Evolutionary conservation across 2,797 vertebrate species (phyloP).

Genomic region (Pseudochaenichthys georgianus): DNA sequence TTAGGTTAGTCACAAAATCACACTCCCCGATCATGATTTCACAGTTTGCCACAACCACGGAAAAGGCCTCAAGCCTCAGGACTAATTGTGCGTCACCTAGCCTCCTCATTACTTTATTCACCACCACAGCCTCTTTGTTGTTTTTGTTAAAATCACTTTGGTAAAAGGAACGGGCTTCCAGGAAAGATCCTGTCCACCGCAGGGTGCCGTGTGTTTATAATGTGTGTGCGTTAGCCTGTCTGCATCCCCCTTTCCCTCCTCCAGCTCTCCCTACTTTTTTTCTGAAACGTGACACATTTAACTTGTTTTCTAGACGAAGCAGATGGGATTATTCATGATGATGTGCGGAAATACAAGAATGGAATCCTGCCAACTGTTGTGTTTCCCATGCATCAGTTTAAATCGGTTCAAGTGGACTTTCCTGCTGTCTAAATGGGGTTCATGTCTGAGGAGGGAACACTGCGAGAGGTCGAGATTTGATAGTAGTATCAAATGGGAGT

Average conservation of each 20-base stretch:
- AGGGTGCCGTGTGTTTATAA: slow-evolving; percentile 36
- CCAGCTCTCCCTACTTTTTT: slow-evolving; percentile 12
- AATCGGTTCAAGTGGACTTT: slow-evolving; percentile 40
- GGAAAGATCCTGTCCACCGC: slow-evolving; percentile 50
- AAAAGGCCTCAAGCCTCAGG: slow-evolving; percentile 44
- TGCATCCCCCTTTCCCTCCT: slow-evolving; percentile 42
- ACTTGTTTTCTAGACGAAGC: slow-evolving; percentile 43
- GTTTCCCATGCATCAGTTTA: slow-evolving; percentile 30
- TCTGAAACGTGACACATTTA: slow-evolving; percentile 46
- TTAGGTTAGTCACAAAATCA: slow-evolving; percentile 55
- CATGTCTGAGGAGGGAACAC: slow-evolving; percentile 2
- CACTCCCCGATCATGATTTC: slow-evolving; percentile 35
- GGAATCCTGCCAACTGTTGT: slow-evolving; percentile 30
- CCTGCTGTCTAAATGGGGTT: slow-evolving; percentile 19
- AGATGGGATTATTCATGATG: slow-evolving; percentile 54
- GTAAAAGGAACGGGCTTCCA: slow-evolving; percentile 58
- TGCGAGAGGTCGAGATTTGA: slow-evolving; percentile 4
- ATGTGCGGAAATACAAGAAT: slow-evolving; percentile 22
- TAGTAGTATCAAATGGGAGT: slow-evolving; percentile 14
- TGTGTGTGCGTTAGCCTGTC: slow-evolving; percentile 25
- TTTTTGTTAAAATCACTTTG: slow-evolving; percentile 48
- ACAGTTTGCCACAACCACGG: slow-evolving; percentile 62
- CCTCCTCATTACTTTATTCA: slow-evolving; percentile 60
- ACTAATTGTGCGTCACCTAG: slow-evolving; percentile 68
- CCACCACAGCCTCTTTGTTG: slow-evolving; percentile 44